Percentiles rank a stretch among this genome's conserved stretches.
Evolutionary conservation across 2,797 vertebrate species (phyloP).

Genomic region (Anabacerthia variegaticeps): DNA sequence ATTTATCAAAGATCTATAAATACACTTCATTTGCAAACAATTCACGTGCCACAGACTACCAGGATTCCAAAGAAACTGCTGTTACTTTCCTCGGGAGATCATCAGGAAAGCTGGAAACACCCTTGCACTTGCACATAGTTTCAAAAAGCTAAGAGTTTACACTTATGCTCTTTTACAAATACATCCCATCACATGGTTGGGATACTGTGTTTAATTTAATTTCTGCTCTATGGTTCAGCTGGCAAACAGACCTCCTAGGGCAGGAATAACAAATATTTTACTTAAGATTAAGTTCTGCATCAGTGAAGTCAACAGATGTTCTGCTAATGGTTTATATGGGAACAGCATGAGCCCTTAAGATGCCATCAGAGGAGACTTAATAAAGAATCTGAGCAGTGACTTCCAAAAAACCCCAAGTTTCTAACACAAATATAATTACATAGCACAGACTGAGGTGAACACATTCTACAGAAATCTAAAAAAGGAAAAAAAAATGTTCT

Average conservation of each 20-base stretch:
- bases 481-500: background rate
- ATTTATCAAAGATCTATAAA: background rate
- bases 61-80: background rate
- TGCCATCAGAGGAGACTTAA: background rate
- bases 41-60: background rate
- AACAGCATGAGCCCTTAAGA: background rate
- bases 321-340: background rate
- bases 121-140: background rate
- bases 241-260: background rate
- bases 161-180: background rate
- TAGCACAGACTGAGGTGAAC: background rate
- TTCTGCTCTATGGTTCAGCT: background rate
- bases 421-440: background rate
- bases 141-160: background rate
- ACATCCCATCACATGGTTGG: background rate
- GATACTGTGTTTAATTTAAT: background rate
- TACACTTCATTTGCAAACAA: background rate
- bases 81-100: background rate
- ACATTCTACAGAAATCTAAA: fast-evolving
- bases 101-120: background rate
- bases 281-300: slow-evolving; percentile 20
- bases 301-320: slow-evolving; percentile 21
- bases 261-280: slow-evolving; percentile 21
- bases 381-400: background rate
- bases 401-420: background rate